These are phyloP conservation scores for Pseudopipra pipra DNA, from an alignment of 2,113 vertebrate genomes.

Conservation along the genomic window DNA sequence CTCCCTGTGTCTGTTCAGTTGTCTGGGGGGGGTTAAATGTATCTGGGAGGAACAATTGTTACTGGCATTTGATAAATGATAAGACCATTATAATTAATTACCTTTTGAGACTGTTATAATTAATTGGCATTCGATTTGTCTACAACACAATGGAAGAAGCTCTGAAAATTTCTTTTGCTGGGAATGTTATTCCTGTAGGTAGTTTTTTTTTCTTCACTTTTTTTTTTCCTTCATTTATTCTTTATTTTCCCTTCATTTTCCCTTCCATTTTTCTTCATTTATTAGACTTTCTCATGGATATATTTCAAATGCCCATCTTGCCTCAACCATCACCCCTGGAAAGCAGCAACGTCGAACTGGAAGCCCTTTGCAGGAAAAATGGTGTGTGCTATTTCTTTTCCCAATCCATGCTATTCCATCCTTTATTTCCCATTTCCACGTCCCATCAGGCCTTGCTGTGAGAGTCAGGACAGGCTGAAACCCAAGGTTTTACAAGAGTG, in stretches of 20 bases:
- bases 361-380: conserved; percentile 62
- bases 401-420: not conserved
- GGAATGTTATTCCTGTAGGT: not conserved
- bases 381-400: conserved; percentile 8
- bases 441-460: not conserved
- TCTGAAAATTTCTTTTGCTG: not conserved
- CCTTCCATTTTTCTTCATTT: not conserved
- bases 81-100: not conserved
- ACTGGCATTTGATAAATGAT: not conserved
- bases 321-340: conserved; percentile 70
- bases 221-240: not conserved
- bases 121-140: not conserved
- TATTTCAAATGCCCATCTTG: conserved; percentile 88
- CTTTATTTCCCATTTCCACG: not conserved
- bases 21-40: not conserved
- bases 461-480: not conserved
- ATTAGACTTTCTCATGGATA: conserved; percentile 90
- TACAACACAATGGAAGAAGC: not conserved
- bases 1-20: not conserved
- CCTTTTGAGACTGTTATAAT: not conserved
- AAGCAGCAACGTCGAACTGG: conserved; percentile 63
- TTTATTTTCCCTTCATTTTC: not conserved
- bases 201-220: not conserved
- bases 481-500: not conserved
- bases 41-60: not conserved